Evolutionary conservation across 2,113 vertebrate species (phyloP), one percentile per base, ranked within the genome.

Genomic region (Mus spicilegus): DNA sequence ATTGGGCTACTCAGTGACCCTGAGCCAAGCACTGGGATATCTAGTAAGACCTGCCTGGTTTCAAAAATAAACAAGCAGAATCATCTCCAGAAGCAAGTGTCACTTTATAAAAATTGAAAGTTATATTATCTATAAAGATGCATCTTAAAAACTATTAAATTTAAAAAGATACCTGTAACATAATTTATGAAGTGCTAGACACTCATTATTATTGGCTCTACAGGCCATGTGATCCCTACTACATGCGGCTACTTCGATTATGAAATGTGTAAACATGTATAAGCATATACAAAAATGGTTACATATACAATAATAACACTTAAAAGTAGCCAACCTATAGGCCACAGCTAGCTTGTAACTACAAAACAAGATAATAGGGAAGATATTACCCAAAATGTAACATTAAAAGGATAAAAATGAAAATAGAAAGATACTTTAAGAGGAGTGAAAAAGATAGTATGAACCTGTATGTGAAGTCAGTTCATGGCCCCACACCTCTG

Each of bases 361-460:
- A 67, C 28, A 12, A 67, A 67, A 67, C 11, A 67, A 30, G 12
- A 67, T 30, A 67, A 67, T 67, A 22, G 61, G 28, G 28, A 13
- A 33, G 28, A 67, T 30, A 67, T 67, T 67, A 58, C n/a, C 30
- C 24, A 61, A 24, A 87, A 87, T 51, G 14, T 20, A 81, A 30
- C 11, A 96, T 24, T 33, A 39, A 94, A 93, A 28, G 20, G 13
- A 94, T 54, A 92, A 89, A 76, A 54, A 87, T 49, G 17, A 90
- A 54, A 80, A 90, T 3, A 72, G 75, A 54, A 87, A 77, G 24
- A 51, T 28, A 75, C 46, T 13, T 87, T 86, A 72, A 91, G 26
- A 87, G 26, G 16, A 85, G 10, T 49, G 14, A 36, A 46, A 85
- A 76, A 49, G 28, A 77, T 3, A 96, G 7, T 90, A 90, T 75